Percentiles rank a stretch among this genome's conserved stretches.
Conservation (phyloP, 2,888 invertebrate species). For the Choristoneura rosaceana region DNA sequence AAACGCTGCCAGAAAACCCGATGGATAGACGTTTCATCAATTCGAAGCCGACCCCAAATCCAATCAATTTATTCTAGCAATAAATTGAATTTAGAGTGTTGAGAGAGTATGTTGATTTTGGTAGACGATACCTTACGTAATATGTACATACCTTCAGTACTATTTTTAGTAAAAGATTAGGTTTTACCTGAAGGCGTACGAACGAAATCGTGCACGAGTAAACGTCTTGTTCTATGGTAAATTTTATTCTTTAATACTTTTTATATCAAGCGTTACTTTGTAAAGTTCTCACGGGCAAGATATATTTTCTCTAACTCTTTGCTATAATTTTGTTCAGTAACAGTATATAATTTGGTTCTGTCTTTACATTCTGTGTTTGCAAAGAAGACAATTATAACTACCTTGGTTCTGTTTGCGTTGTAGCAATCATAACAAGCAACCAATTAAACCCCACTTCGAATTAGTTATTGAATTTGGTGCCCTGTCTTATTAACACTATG, state of each 20-base stretch:
- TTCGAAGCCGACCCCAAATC: conserved; percentile 39
- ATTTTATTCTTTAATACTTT: neutral
- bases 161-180: neutral
- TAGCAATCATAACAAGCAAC: too few relatives aligned
- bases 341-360: too few relatives aligned
- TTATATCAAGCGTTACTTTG: neutral
- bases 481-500: too few relatives aligned
- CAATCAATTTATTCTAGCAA: conserved; percentile 51
- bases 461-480: too few relatives aligned
- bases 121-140: neutral
- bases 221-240: neutral
- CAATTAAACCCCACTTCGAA: too few relatives aligned
- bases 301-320: too few relatives aligned
- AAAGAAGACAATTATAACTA: too few relatives aligned
- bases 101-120: conserved; percentile 28
- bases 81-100: conserved; percentile 45
- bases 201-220: neutral
- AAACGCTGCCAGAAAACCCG: conserved; percentile 46
- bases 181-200: neutral
- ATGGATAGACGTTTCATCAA: conserved; percentile 50
- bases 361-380: too few relatives aligned
- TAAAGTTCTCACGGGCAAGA: neutral
- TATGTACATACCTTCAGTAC: neutral
- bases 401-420: too few relatives aligned
- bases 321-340: too few relatives aligned